phyloP scores from a whole-genome alignment of 2,113 vertebrate species.

The Solenodon paradoxus region DNA sequence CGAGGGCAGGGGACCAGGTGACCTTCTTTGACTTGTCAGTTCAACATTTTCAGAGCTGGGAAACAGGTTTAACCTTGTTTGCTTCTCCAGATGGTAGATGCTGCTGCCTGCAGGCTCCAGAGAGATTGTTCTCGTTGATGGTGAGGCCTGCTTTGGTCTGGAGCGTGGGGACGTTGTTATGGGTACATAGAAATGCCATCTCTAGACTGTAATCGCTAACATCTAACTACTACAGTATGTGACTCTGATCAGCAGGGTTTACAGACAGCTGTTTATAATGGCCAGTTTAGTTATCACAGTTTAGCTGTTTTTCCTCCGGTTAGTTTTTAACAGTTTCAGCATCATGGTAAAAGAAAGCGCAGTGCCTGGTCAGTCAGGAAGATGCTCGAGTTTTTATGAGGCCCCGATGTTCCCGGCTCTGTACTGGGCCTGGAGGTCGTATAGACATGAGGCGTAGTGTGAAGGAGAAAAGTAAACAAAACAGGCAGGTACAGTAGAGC shows the following conservation, averaged over 20 bases:
- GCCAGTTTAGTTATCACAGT: background rate
- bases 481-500: fast-evolving
- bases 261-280: background rate
- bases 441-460: background rate
- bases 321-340: background rate
- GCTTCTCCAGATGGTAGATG: fast-evolving
- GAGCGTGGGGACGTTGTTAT: background rate
- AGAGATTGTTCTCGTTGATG: background rate
- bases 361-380: background rate
- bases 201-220: background rate
- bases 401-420: background rate
- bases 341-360: background rate
- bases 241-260: background rate
- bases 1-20: background rate
- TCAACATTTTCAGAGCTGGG: background rate
- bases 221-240: background rate
- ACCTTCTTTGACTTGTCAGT: background rate
- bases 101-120: background rate
- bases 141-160: background rate
- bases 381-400: too few relatives aligned
- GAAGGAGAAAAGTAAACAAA: background rate
- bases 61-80: background rate
- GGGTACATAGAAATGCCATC: background rate
- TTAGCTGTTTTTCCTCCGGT: background rate
- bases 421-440: background rate